Evolutionary conservation across 2,113 vertebrate genomes (phyloP), one percentile per base, ranked within the genome.

Genomic region (Hippocampus guttulatus): DNA sequence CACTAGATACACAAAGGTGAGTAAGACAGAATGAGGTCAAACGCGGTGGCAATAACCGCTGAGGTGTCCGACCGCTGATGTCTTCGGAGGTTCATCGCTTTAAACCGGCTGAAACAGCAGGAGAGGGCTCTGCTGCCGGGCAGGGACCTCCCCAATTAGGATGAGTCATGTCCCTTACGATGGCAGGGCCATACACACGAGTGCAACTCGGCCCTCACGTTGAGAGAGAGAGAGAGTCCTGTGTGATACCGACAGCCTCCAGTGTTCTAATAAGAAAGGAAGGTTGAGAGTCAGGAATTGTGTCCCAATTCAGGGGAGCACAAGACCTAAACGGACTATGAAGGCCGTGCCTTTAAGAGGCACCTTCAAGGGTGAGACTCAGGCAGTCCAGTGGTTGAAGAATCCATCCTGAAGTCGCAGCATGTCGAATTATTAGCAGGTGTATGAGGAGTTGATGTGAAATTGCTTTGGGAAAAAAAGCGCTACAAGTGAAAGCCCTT

Each of bases 1-100:
- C 52, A 33, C 68, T 75, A 70, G 51, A 74, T 41, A 74, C 64
- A 73, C 66, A 84, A 77, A 85, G 85, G 85, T 87, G 87, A 88
- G 71, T 73, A 77, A 91, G 88, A 91, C 89, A 90, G 87, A 90
- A 91, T 80, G 84, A 90, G 89, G 91, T 91, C 91, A 91, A 87
- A 81, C 74, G 68, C 64, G 76, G 80, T 85, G 74, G 79, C 79
- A 86, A 86, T 83, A 82, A 84, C 85, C 84, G 81, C 81, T 66
- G 67, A 70, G 78, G 77, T 75, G 88, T 87, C 86, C 78, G 69
- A 88, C 82, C 79, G 85, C 78, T 87, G 75, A 85, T 80, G 82
- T 87, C 84, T 84, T 87, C 86, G 76, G 30, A 61, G 83, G 85
- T 89, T 89, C 88, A 90, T 88, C 84, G 78, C 80, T 91, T 88